Evolutionary conservation across 2,113 vertebrate genomes (phyloP), one percentile per base, ranked within the genome.

Genomic region (Rallus limicola): DNA sequence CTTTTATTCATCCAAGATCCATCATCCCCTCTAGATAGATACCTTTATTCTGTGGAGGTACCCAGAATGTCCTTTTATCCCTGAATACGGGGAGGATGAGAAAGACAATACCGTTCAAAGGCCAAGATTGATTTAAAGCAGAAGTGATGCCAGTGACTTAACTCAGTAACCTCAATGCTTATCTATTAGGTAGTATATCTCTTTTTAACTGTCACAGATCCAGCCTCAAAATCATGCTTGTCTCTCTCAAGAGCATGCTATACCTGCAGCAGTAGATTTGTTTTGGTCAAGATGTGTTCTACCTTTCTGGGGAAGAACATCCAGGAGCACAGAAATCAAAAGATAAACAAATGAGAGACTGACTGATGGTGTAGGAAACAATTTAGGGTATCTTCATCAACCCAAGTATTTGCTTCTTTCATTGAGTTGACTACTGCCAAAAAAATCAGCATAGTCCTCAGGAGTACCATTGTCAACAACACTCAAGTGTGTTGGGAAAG

Each of bases 31-130:
- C 38, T 23, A 53, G 65, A 70, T 7, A 52, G 3, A 52, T 7
- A 34, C 10, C 18, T 34, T 68, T 33, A 79, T 11, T 70, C 46
- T 69, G 8, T 77, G 65, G 9, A 87, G 34, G 11, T 79, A 46
- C 28, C 31, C 38, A 59, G n/a, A 78, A 77, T 15, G 21, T 69
- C 13, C 15, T 84, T 67, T 67, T 19, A 53, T 59, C 33, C 56
- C 65, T 65, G 65, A 60, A 36, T 34, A 23, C 2, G 4, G 9
- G 7, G 2, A 84, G 9, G 17, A 64, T 59, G 42, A 89, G 19
- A 60, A 20, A 82, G 33, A 84, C 28, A 13, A 75, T 94, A 81
- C 56, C 46, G 31, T 62, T 87, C 62, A 87, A 97, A 76, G 42
- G 8, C 29, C 34, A 77, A 44, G 19, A 65, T 2, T 86, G 13